Conservation (phyloP, 2,888 invertebrate genomes). For the Deilephila elpenor region DNA sequence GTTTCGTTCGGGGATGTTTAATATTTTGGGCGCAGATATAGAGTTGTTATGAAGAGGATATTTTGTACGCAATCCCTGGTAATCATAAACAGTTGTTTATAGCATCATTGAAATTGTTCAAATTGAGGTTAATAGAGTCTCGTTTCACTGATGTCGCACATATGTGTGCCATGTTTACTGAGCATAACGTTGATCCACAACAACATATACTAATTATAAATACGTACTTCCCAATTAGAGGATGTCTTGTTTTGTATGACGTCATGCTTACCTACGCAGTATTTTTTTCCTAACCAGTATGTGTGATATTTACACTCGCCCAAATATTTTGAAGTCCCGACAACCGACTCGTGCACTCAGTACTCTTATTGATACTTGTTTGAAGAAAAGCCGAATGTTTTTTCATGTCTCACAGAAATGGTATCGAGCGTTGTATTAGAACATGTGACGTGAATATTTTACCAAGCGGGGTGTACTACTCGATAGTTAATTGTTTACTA, state of each 20-base stretch:
- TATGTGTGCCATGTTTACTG: slow-evolving; percentile 80
- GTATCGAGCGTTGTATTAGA: slow-evolving; percentile 55
- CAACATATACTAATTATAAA: slow-evolving; percentile 65
- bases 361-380: slow-evolving; percentile 4
- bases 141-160: slow-evolving; percentile 79
- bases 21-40: slow-evolving; percentile 61
- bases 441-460: slow-evolving; percentile 67
- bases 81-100: slow-evolving; percentile 75
- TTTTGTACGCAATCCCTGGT: slow-evolving; percentile 67
- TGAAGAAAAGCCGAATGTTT: not conserved
- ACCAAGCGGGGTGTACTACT: slow-evolving; percentile 70
- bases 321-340: not conserved
- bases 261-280: slow-evolving; percentile 51
- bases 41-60: slow-evolving; percentile 75
- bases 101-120: slow-evolving; percentile 77
- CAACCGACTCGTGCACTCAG: not conserved
- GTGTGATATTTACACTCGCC: slow-evolving; percentile 23
- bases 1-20: slow-evolving; percentile 45
- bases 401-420: slow-evolving; percentile 34
- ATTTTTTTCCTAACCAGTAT: slow-evolving; percentile 36
- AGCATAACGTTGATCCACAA: slow-evolving; percentile 70
- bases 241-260: slow-evolving; percentile 53
- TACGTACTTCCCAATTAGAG: slow-evolving; percentile 62
- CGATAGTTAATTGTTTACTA: slow-evolving; percentile 77
- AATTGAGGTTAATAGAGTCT: slow-evolving; percentile 82